phyloP scores from a whole-genome alignment of 2,888 invertebrate species.

The Nipponacmea schrenckii region DNA sequence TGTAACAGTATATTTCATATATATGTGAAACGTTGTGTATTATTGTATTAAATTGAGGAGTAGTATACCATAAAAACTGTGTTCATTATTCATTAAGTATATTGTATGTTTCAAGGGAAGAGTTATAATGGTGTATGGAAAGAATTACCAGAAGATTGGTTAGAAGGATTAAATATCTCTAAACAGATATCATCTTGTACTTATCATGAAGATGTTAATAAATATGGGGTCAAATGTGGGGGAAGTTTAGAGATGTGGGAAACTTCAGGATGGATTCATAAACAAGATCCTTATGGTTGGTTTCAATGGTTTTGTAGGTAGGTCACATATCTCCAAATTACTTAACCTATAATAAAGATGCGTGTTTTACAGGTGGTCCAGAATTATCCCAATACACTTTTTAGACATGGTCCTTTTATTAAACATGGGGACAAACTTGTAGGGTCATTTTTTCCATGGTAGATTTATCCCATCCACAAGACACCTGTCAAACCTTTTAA shows the following conservation, averaged over 20 bases:
- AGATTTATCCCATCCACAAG: too few species aligned
- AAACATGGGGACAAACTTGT: too few species aligned
- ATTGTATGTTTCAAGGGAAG: slow-evolving; percentile 34
- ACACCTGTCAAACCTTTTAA: too few species aligned
- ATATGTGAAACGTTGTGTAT: too few species aligned
- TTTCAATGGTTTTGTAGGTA: slow-evolving; percentile 60
- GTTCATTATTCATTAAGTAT: too few species aligned
- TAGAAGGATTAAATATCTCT: slow-evolving; percentile 40
- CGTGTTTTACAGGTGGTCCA: background rate
- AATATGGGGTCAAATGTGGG: slow-evolving; percentile 55
- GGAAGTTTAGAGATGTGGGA: slow-evolving; percentile 59
- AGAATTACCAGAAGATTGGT: slow-evolving; percentile 53
- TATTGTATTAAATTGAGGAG: too few species aligned
- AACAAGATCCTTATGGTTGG: slow-evolving; percentile 60
- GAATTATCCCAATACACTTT: too few species aligned
- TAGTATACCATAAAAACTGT: too few species aligned
- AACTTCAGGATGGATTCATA: slow-evolving; percentile 57
- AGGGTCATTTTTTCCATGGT: too few species aligned
- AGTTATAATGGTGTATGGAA: slow-evolving; percentile 48
- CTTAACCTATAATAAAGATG: background rate
- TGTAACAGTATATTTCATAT: too few species aligned
- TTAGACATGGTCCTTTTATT: too few species aligned
- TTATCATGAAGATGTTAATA: slow-evolving; percentile 52
- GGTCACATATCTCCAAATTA: background rate
- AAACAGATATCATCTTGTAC: slow-evolving; percentile 42